These are phyloP conservation scores for Drosophila sp. DNA, from an alignment of 1,140 invertebrate genomes.

Conservation along the genomic window DNA sequence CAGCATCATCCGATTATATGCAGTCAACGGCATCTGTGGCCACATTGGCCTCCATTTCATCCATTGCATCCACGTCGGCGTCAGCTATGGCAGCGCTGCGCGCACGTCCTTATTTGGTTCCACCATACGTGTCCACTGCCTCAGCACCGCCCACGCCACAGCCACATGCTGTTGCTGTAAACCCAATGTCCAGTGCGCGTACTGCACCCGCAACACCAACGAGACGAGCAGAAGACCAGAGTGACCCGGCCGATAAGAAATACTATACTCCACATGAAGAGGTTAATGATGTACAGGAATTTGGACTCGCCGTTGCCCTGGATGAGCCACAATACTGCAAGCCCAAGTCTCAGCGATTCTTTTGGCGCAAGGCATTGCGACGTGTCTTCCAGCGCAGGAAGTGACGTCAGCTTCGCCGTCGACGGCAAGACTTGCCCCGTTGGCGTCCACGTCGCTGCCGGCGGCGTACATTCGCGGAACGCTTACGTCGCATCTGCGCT, in stretches of 20 bases:
- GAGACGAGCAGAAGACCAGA: slow-evolving; percentile 22
- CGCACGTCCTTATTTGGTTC: slow-evolving; percentile 55
- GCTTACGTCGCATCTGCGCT: slow-evolving; percentile 67
- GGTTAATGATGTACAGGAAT: slow-evolving; percentile 41
- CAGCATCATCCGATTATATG: slow-evolving; percentile 31
- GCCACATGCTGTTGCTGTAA: slow-evolving; percentile 34
- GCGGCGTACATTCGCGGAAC: slow-evolving; percentile 66
- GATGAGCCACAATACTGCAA: slow-evolving; percentile 44
- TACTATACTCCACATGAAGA: slow-evolving; percentile 10
- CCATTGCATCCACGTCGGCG: slow-evolving; percentile 72
- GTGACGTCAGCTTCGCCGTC: slow-evolving; percentile 73
- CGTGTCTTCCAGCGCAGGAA: slow-evolving; percentile 74
- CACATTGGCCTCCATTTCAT: slow-evolving; percentile 73
- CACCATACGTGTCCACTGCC: slow-evolving; percentile 55
- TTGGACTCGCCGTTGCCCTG: slow-evolving; percentile 31
- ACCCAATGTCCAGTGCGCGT: slow-evolving; percentile 35
- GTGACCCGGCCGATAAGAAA: not conserved
- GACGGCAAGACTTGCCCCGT: slow-evolving; percentile 72
- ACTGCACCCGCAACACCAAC: slow-evolving; percentile 65
- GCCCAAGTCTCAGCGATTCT: slow-evolving; percentile 67
- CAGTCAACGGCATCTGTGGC: slow-evolving; percentile 69
- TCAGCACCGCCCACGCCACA: slow-evolving; percentile 72
- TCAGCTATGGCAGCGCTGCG: slow-evolving; percentile 70
- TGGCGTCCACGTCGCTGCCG: slow-evolving; percentile 74
- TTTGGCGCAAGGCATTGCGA: slow-evolving; percentile 69